Percentiles rank a stretch among this genome's conserved stretches.
Evolutionary conservation across 2,113 vertebrate species (phyloP).

Genomic region (Malurus alboscapulatus): DNA sequence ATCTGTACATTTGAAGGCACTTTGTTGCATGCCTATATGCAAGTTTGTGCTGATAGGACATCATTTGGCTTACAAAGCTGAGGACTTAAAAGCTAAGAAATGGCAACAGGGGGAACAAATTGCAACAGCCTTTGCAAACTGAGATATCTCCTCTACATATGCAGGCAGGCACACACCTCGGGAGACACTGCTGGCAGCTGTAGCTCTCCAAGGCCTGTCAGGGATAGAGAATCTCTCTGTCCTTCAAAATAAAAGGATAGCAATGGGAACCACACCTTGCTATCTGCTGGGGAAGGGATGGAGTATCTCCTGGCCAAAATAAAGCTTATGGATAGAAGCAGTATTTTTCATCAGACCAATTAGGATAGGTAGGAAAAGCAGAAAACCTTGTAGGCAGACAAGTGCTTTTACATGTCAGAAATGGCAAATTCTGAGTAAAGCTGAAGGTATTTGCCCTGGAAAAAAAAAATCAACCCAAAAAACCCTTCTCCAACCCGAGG

Average conservation of each 20-base stretch:
- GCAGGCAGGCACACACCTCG: background rate
- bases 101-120: background rate
- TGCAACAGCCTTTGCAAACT: background rate
- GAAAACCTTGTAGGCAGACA: background rate
- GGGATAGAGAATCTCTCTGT: background rate
- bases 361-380: background rate
- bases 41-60: background rate
- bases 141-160: background rate
- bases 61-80: background rate
- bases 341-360: background rate
- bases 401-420: background rate
- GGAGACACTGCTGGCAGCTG: background rate
- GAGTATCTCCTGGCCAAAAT: background rate
- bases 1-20: background rate
- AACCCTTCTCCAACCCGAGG: accelerated
- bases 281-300: background rate
- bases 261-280: background rate
- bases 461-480: background rate
- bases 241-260: background rate
- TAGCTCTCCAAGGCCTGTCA: background rate
- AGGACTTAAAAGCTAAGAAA: background rate
- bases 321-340: background rate
- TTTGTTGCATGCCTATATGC: background rate
- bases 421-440: background rate
- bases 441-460: background rate